Base-by-base conservation (phyloP, 2,888 invertebrate species). In the Philaethria dido region DNA sequence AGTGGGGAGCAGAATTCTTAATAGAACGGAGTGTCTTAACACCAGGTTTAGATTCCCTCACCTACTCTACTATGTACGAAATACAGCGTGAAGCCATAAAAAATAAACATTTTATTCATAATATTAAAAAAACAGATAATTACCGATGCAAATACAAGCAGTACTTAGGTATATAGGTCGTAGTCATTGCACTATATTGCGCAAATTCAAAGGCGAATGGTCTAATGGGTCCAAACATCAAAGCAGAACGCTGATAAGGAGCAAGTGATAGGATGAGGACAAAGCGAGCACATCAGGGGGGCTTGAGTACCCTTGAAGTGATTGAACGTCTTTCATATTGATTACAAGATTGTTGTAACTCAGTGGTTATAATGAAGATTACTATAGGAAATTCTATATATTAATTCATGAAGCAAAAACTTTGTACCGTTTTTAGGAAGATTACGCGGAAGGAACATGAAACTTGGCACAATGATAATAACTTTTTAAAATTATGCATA, bases 141-240 rank as follows among this genome's bases (percentile, higher is more conserved):
- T 39, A 39, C 0, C 11, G 2, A 39, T 39, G 11, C 39, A 39
- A 1, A 39, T 36, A 36, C 8, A 39, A 39, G 13, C 39, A 6
- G 2, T 6, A 39, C 13, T 39, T 39, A 39, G 13, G 2, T 55
- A 20, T 36, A n/a, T 39, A 39, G 36, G 6, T 36, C 25, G n/a
- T 20, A 13, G 22, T 22, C 18, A 13, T 14, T 57, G 22, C 25
- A 57, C n/a, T 57, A 39, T 42, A 22, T 16, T 22, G n/a, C 22
- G n/a, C 20, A 57, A 42, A 42, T 42, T 42, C 22, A 57, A 45
- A 39, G 22, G 22, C 39, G 48, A 57, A 64, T 47, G n/a, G 25
- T 47, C 22, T 64, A 64, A 64, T 48, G 57, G 64, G 14, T 47
- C n/a, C 44, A 45, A 64, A 54, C 54, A 55, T 64, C 64, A 64